These are phyloP conservation scores for Tetranychus cinnabarinus DNA, from an alignment of 1,140 invertebrate genomes.

Conservation along the genomic window DNA sequence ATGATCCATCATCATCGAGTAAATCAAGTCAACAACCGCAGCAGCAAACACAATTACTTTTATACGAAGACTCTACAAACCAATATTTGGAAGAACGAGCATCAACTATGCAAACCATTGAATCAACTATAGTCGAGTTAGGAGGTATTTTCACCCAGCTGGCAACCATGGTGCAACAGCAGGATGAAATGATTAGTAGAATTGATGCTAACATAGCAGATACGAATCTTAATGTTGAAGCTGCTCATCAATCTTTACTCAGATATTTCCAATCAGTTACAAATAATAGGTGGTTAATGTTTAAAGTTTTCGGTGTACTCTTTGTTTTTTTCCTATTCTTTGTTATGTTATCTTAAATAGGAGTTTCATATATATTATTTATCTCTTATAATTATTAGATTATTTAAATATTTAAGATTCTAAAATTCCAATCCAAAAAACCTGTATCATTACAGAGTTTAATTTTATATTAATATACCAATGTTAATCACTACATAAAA, in stretches of 20 bases:
- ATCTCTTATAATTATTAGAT: too few relatives aligned
- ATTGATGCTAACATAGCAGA: constrained; percentile 94
- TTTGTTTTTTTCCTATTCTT: constrained; percentile 99
- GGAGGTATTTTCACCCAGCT: constrained; percentile 94
- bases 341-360: constrained; percentile 27
- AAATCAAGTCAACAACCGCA: not conserved
- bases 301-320: constrained; percentile 93
- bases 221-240: constrained; percentile 84
- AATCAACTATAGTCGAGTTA: constrained; percentile 95
- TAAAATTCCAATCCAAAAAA: too few relatives aligned
- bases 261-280: constrained; percentile 95
- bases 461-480: too few relatives aligned
- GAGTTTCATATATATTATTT: too few relatives aligned
- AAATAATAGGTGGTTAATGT: constrained; percentile 94
- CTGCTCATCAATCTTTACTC: constrained; percentile 83
- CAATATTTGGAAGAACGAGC: constrained; percentile 72
- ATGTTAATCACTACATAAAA: too few relatives aligned
- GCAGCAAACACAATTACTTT: constrained; percentile 6
- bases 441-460: too few relatives aligned
- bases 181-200: constrained; percentile 77
- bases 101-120: constrained; percentile 96
- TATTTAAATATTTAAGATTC: too few relatives aligned
- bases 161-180: constrained; percentile 96
- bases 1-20: constrained; percentile 27
- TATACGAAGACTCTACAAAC: constrained; percentile 29